Base-by-base conservation (phyloP, 2,113 vertebrate genomes). In the Amblyopsis rosae region DNA sequence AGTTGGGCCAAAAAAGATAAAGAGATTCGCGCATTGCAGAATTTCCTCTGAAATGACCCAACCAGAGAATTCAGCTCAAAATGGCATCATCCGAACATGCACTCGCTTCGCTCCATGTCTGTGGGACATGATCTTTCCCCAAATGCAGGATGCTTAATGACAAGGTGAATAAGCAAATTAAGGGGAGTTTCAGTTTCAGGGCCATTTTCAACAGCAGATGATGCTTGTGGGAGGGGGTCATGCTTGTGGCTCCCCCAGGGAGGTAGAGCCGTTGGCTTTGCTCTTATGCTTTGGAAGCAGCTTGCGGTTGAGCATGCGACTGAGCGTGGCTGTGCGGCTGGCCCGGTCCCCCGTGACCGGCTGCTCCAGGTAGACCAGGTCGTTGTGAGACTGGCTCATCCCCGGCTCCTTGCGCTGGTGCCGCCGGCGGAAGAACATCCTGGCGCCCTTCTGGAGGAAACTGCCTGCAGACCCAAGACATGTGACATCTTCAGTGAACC, bases 321-420 rank as follows among this genome's bases (percentile, higher is more conserved):
- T 92, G 11, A 98, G 90, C 0, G 94, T 98, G 61, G 86, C 91
- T 0, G 94, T 94, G 59, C 93, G 94, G 87, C 91, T 94, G 76
- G 88, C 94, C 0, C 90, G 62, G 59, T 95, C 94, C 73, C 93
- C 93, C 0, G 89, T 47, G 12, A 89, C 59, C 0, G 94, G 92
- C 70, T 94, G 95, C 86, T 98, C 94, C 79, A 99, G 87, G 92
- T 95, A 96, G 61, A 95, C 93, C 54, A 99, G 94, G 89, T 98
- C 96, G 0, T 97, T 98, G 89, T 99, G 96, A 0, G 98, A 99
- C 79, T 98, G 97, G 91, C 96, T 99, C 96, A 99, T 95, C 11
- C 96, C 94, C 0, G 96, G 96, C 32, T 97, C 96, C 82, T 98
- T 98, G 85, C 95, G 94, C 77, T 95, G 96, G 70, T 96, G 95